Evolutionary conservation across 2,113 vertebrate genomes (phyloP).

Genomic region (Labeo rohita): DNA sequence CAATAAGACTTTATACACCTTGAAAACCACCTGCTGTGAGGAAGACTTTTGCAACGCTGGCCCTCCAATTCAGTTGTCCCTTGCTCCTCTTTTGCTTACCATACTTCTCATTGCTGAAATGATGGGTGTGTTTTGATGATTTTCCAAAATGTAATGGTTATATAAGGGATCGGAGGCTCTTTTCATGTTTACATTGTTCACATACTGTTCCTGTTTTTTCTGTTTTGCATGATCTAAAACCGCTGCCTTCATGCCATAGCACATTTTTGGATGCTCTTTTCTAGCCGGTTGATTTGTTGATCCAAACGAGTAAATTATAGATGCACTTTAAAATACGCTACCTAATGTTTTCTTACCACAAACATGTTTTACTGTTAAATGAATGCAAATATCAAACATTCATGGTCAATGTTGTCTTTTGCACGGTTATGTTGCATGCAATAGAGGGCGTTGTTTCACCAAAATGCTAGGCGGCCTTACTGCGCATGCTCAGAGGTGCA

Average conservation of each 20-base stretch:
- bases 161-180: background rate
- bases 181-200: background rate
- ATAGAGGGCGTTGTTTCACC: background rate
- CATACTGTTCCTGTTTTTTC: background rate
- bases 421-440: background rate
- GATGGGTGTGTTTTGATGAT: background rate
- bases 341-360: background rate
- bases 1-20: slow-evolving; percentile 49
- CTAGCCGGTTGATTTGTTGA: background rate
- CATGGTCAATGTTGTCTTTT: background rate
- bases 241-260: background rate
- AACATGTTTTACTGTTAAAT: background rate
- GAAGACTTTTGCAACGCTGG: slow-evolving; percentile 42
- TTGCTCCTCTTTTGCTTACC: background rate
- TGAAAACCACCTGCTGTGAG: slow-evolving; percentile 37
- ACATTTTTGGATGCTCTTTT: background rate
- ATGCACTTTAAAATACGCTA: background rate
- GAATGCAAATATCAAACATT: background rate
- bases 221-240: background rate
- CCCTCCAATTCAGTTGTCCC: background rate
- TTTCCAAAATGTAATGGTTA: background rate
- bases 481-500: background rate
- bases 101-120: background rate
- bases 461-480: background rate
- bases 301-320: background rate